Conservation (phyloP, 1,140 invertebrate genomes). For the Trichonephila clavipes region DNA sequence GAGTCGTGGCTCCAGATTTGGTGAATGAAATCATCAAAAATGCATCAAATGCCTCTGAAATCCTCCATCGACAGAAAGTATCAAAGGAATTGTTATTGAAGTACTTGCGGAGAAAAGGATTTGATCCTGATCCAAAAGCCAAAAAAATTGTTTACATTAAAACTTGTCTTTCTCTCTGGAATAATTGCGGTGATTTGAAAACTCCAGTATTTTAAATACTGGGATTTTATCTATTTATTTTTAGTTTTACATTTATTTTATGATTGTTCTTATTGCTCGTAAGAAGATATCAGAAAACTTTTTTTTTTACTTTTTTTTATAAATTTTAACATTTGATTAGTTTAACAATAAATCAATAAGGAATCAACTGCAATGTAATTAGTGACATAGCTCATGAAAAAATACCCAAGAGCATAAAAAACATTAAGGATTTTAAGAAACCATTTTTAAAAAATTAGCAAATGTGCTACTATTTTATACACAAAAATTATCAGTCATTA, state of each 20-base stretch:
- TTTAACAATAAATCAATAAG: not conserved
- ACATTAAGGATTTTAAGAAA: too few species aligned
- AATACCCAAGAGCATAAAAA: too few species aligned
- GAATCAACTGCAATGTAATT: not conserved
- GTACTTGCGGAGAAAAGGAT: constrained; percentile 67
- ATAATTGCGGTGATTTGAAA: constrained; percentile 67
- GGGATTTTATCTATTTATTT: not conserved
- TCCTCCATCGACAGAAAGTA: constrained; percentile 72
- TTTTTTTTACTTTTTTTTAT: not conserved
- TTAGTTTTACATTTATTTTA: constrained; percentile 1
- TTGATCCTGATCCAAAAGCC: constrained; percentile 70
- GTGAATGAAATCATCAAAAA: constrained; percentile 70
- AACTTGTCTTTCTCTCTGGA: constrained; percentile 67
- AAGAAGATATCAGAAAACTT: not conserved
- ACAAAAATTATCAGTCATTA: too few species aligned
- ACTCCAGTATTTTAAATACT: constrained; percentile 47
- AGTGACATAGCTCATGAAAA: not conserved
- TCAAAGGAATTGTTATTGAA: constrained; percentile 68
- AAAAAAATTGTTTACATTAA: constrained; percentile 74
- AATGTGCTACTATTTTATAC: too few species aligned
- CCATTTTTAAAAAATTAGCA: too few species aligned
- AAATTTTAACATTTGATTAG: not conserved
- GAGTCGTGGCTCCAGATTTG: constrained; percentile 40
- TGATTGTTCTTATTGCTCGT: not conserved
- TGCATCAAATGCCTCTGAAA: constrained; percentile 66